Conservation (phyloP, 2,797 vertebrate genomes). For the Pagetopsis macropterus region DNA sequence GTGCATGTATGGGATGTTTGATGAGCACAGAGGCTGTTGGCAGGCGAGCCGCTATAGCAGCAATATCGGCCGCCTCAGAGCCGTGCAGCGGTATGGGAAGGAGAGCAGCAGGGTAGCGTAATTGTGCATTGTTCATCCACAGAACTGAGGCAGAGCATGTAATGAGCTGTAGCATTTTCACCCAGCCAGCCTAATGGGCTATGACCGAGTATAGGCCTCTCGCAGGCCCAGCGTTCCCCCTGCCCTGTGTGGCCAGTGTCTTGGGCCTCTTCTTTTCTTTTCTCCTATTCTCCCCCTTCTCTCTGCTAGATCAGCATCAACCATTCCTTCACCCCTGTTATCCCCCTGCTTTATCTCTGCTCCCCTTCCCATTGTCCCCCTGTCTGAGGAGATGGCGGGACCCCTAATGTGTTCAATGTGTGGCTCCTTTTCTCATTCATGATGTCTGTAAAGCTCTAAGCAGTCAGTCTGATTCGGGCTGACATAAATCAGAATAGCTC, state of each 20-base stretch:
- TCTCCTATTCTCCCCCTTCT: conserved; percentile 46
- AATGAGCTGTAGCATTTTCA: conserved; percentile 85
- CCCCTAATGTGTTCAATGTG: conserved; percentile 76
- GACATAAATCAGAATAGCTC: conserved; percentile 71
- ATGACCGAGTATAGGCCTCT: conserved; percentile 79
- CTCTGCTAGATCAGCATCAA: conserved; percentile 54
- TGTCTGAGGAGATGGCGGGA: conserved; percentile 73
- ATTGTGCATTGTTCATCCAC: conserved; percentile 87
- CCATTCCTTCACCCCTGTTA: conserved; percentile 67
- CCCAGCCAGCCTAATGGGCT: conserved; percentile 83
- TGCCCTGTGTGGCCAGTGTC: conserved; percentile 71
- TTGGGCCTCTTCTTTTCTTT: conserved; percentile 63
- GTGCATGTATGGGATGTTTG: conserved; percentile 70
- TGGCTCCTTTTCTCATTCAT: conserved; percentile 79
- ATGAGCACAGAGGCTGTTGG: conserved; percentile 66
- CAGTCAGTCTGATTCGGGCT: conserved; percentile 70
- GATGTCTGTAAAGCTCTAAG: conserved; percentile 65
- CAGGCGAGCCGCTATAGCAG: conserved; percentile 64
- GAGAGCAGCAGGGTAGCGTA: conserved; percentile 81
- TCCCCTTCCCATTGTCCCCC: conserved; percentile 65
- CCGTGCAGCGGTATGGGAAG: conserved; percentile 66
- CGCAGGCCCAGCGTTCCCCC: conserved; percentile 58
- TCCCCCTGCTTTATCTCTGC: conserved; percentile 65
- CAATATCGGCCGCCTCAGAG: conserved; percentile 72
- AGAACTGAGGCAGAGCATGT: conserved; percentile 86